These are phyloP conservation scores for Musca vetustissima DNA, from an alignment of 1,140 invertebrate genomes.

Conservation along the genomic window DNA sequence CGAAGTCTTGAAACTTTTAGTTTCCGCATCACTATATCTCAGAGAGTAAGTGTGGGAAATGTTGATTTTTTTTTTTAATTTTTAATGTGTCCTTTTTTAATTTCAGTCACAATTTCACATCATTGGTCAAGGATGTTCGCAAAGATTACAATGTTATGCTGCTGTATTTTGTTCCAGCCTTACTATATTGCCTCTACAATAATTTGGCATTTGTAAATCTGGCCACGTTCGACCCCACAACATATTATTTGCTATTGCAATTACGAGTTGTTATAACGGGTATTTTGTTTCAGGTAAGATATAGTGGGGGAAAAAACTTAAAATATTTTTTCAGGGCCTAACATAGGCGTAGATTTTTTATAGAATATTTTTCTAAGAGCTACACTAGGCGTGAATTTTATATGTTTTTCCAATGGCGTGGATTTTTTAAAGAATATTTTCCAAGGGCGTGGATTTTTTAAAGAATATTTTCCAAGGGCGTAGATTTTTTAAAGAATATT, in stretches of 20 bases:
- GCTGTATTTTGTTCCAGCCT: slow-evolving; percentile 88
- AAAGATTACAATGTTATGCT: slow-evolving; percentile 69
- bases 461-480: no score
- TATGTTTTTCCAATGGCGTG: no score
- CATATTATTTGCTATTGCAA: slow-evolving; percentile 91
- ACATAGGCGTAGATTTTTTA: no score
- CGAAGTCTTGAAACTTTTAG: slow-evolving; percentile 82
- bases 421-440: no score
- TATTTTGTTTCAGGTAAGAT: slow-evolving; percentile 83
- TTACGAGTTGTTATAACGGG: slow-evolving; percentile 90
- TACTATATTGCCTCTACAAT: slow-evolving; percentile 93
- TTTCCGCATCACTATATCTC: slow-evolving; percentile 72
- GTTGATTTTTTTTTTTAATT: slow-evolving; percentile 28
- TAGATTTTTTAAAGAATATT: no score
- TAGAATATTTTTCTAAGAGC: no score
- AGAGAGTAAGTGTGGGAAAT: slow-evolving; percentile 62
- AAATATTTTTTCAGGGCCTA: no score
- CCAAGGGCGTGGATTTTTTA: no score
- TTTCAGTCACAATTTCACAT: slow-evolving; percentile 56
- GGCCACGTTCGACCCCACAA: slow-evolving; percentile 89
- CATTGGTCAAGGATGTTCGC: slow-evolving; percentile 60
- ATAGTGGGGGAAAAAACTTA: no score
- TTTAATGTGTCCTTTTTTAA: neutral
- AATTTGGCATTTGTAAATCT: slow-evolving; percentile 92
- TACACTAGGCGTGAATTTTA: no score